phyloP scores from a whole-genome alignment of 2,113 vertebrate species.

The Phylloscopus whistleri region DNA sequence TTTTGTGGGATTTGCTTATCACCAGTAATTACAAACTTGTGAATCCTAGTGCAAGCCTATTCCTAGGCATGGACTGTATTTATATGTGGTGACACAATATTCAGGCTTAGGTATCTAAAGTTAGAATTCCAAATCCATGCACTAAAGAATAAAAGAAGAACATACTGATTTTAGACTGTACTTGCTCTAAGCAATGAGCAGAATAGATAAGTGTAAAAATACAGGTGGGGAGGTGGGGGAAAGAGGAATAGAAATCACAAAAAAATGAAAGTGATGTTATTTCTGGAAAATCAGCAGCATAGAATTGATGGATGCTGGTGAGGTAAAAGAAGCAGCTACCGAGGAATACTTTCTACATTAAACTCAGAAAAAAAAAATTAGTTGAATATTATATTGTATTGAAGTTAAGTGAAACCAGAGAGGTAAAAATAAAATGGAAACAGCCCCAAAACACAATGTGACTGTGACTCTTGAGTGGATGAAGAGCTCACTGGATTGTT shows the following conservation, averaged over 20 bases:
- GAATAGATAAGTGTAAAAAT: background rate
- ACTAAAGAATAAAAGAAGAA: background rate
- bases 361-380: background rate
- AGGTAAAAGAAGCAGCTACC: background rate
- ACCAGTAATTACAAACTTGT: background rate
- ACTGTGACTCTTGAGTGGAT: background rate
- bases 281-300: background rate
- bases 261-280: background rate
- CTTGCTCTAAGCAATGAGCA: background rate
- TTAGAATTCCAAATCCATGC: constrained; percentile 5
- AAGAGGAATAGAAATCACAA: background rate
- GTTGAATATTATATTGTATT: background rate
- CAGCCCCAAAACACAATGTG: background rate
- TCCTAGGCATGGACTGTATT: background rate
- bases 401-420: background rate
- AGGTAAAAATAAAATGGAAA: background rate
- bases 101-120: background rate
- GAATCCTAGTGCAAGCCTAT: background rate
- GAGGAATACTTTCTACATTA: background rate
- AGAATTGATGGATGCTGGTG: background rate
- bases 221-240: background rate
- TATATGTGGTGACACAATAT: background rate
- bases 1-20: background rate
- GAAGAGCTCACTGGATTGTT: background rate
- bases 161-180: constrained; percentile 3